Evolutionary conservation across 2,113 vertebrate genomes (phyloP).

Genomic region (Xyliphius kryptos): DNA sequence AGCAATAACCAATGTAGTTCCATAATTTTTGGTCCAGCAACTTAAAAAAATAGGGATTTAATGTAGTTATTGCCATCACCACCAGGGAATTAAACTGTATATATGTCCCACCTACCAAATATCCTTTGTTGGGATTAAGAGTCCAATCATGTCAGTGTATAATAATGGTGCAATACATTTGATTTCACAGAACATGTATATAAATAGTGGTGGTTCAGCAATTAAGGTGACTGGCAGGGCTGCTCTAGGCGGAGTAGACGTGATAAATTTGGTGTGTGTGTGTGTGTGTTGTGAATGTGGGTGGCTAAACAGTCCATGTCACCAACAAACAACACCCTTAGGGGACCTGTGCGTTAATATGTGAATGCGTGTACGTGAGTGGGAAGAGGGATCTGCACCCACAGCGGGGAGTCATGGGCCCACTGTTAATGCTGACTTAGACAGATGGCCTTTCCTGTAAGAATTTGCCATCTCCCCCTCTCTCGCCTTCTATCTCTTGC

Average conservation of each 20-base stretch:
- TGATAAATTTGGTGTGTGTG: not conserved
- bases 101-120: no score
- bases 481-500: constrained; percentile 6
- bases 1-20: no score
- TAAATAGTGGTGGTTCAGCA: not conserved
- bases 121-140: no score
- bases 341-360: constrained; percentile 2
- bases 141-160: no score
- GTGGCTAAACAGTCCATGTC: constrained; percentile 7
- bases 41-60: no score
- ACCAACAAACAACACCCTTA: not conserved
- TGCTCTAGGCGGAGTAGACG: not conserved
- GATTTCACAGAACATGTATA: not conserved
- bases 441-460: constrained; percentile 40
- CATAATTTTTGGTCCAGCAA: no score
- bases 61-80: no score
- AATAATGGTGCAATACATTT: not conserved
- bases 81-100: no score
- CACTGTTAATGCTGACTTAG: constrained; percentile 20
- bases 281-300: not conserved
- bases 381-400: constrained; percentile 7
- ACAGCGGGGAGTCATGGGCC: constrained; percentile 5
- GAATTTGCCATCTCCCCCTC: constrained; percentile 38
- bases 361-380: not conserved
- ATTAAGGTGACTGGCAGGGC: not conserved